Percentiles rank a stretch among this genome's conserved stretches.
phyloP scores from a whole-genome alignment of 2,888 invertebrate species.

The Perithous albicinctus region DNA sequence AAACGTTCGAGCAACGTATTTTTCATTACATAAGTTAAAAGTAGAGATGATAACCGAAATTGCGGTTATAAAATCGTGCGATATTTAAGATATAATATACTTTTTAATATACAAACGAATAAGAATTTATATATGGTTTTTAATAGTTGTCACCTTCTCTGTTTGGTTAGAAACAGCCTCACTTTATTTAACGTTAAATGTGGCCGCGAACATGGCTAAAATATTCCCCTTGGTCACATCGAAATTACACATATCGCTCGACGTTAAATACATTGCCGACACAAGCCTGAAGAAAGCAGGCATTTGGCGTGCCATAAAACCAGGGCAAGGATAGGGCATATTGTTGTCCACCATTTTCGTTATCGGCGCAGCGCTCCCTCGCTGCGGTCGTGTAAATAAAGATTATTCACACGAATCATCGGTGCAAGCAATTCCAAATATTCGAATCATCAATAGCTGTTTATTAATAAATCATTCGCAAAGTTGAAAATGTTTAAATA shows the following conservation, averaged over 20 bases:
- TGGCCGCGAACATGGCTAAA: slow-evolving; percentile 74
- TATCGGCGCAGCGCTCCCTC: slow-evolving; percentile 81
- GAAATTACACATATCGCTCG: slow-evolving; percentile 77
- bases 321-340: slow-evolving; percentile 82
- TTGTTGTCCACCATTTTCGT: slow-evolving; percentile 83
- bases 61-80: slow-evolving; percentile 80
- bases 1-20: background rate
- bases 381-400: slow-evolving; percentile 1
- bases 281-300: slow-evolving; percentile 80
- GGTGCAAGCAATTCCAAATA: too few species aligned
- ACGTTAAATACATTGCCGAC: slow-evolving; percentile 81
- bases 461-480: too few species aligned
- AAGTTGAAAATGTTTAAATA: too few species aligned
- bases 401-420: background rate
- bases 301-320: slow-evolving; percentile 82
- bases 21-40: background rate
- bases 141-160: slow-evolving; percentile 78
- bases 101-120: background rate
- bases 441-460: too few species aligned
- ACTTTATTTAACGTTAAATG: slow-evolving; percentile 74
- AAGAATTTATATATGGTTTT: slow-evolving; percentile 22
- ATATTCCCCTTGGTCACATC: slow-evolving; percentile 76
- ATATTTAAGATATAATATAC: slow-evolving; percentile 69
- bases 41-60: slow-evolving; percentile 47
- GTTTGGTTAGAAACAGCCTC: slow-evolving; percentile 76